phyloP scores from a whole-genome alignment of 2,113 vertebrate species.

The Rhombomys opimus region DNA sequence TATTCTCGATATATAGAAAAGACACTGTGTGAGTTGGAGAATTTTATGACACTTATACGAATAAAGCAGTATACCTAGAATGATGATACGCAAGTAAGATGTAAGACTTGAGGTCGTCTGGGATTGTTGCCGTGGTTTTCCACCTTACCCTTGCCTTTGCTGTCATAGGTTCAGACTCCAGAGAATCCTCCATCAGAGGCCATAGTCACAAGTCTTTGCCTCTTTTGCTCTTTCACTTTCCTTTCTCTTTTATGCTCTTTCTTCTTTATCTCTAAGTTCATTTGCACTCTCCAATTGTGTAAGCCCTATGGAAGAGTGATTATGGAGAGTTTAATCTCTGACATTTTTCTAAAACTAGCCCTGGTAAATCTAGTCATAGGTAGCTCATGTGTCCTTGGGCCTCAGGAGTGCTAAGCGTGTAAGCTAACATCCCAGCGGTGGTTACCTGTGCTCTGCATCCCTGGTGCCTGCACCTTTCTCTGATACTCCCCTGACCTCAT shows the following conservation, averaged over 20 bases:
- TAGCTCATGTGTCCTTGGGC: slow-evolving; percentile 79
- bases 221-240: neutral
- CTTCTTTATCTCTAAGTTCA: slow-evolving; percentile 47
- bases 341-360: slow-evolving; percentile 86
- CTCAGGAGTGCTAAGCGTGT: slow-evolving; percentile 65
- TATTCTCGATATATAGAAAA: neutral
- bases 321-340: slow-evolving; percentile 86
- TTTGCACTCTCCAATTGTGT: slow-evolving; percentile 65
- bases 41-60: slow-evolving; percentile 45
- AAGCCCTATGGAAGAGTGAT: slow-evolving; percentile 82
- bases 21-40: neutral
- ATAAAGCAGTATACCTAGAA: slow-evolving; percentile 54
- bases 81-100: slow-evolving; percentile 17
- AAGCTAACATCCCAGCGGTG: slow-evolving; percentile 66
- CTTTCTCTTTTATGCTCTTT: neutral
- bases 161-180: neutral
- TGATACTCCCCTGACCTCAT: neutral
- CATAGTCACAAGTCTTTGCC: neutral
- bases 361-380: slow-evolving; percentile 85
- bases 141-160: neutral
- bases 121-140: slow-evolving; percentile 34
- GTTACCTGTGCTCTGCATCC: slow-evolving; percentile 58
- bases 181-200: neutral
- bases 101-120: slow-evolving; percentile 10
- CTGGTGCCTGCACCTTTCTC: neutral